phyloP scores from a whole-genome alignment of 2,113 vertebrate species.

The Alectura lathami region DNA sequence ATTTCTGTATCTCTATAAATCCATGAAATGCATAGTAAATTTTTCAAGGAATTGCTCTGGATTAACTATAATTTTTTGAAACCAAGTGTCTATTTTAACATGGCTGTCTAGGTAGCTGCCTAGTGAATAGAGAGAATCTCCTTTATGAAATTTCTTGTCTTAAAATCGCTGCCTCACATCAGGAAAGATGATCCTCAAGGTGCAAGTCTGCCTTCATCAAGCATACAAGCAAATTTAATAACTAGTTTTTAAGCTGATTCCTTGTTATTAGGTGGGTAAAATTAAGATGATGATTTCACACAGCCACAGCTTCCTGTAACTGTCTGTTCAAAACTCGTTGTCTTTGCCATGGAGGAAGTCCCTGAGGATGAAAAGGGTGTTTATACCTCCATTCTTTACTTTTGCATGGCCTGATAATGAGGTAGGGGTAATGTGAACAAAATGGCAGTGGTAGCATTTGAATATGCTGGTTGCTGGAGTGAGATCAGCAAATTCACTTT shows the following conservation, averaged over 20 bases:
- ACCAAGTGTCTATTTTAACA: not conserved
- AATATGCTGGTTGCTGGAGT: not conserved
- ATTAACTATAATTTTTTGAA: not conserved
- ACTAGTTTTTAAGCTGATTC: not conserved
- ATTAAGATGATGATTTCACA: not conserved
- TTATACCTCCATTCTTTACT: not conserved
- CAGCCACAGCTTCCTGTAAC: not conserved
- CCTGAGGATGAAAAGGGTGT: not conserved
- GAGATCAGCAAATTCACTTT: constrained; percentile 29
- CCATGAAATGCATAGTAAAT: not conserved
- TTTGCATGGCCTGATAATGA: not conserved
- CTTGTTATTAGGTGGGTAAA: not conserved
- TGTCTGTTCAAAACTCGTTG: not conserved
- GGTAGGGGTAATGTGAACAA: not conserved
- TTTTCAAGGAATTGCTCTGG: not conserved
- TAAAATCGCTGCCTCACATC: not conserved
- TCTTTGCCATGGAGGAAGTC: not conserved
- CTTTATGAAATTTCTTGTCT: not conserved
- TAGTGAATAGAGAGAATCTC: not conserved
- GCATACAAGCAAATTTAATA: not conserved
- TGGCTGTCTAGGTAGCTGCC: not conserved
- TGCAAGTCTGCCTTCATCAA: not conserved
- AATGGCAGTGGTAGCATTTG: not conserved
- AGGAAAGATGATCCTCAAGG: not conserved
- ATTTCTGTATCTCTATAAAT: not conserved